phyloP scores from a whole-genome alignment of 2,797 vertebrate genomes.

The Sarcophilus harrisii region DNA sequence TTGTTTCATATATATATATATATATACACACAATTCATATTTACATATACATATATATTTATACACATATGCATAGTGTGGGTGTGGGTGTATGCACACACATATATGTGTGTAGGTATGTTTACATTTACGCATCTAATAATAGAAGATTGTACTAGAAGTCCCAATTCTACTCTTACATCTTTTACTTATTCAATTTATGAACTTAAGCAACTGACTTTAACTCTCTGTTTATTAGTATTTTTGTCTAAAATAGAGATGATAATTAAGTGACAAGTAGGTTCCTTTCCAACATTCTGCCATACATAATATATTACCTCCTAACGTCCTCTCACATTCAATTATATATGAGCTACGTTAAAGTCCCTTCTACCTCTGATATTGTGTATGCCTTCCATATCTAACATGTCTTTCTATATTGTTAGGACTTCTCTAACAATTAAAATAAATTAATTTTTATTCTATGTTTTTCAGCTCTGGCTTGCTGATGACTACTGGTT shows the following conservation, averaged over 20 bases:
- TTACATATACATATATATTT: no score
- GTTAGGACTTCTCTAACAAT: not conserved
- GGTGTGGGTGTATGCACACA: no score
- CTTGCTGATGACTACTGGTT: conserved; percentile 93
- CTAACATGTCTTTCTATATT: not conserved
- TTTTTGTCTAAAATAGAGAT: not conserved
- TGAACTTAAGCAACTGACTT: not conserved
- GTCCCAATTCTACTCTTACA: not conserved
- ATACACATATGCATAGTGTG: no score
- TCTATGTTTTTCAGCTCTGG: conserved; percentile 90
- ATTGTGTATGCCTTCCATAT: not conserved
- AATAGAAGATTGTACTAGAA: not conserved
- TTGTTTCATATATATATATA: not conserved
- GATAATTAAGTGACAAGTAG: not conserved
- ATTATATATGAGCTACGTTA: not conserved
- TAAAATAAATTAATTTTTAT: not conserved
- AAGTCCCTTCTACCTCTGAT: not conserved
- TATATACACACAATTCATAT: no score
- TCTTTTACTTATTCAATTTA: not conserved
- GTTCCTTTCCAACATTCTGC: not conserved
- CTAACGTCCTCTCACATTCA: not conserved
- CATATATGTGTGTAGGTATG: no score
- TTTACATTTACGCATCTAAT: no score
- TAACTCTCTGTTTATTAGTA: not conserved
- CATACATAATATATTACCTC: not conserved